Conservation (phyloP, 2,113 vertebrate species). For the Antennarius striatus region DNA sequence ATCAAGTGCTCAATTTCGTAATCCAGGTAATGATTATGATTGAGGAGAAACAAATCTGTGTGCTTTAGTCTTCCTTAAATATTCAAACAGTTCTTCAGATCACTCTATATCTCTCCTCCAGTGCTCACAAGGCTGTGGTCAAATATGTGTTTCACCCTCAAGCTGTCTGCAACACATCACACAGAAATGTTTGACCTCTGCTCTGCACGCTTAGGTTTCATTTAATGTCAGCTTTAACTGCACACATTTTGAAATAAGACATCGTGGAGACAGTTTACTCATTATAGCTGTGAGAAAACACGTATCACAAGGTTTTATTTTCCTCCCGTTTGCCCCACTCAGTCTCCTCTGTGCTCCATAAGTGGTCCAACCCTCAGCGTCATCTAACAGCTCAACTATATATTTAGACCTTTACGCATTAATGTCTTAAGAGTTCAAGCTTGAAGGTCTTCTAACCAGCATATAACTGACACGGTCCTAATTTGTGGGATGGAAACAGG, state of each 20-base stretch:
- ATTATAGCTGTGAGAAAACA: not conserved
- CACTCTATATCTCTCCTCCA: too few species aligned
- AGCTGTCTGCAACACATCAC: too few species aligned
- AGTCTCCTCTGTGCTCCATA: too few species aligned
- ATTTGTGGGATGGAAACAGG: slow-evolving; percentile 60
- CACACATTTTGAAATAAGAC: not conserved
- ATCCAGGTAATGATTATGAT: too few species aligned
- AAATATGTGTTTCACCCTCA: too few species aligned
- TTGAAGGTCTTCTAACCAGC: slow-evolving; percentile 33
- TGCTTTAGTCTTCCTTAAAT: too few species aligned
- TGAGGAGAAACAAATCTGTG: too few species aligned
- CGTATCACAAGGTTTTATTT: not conserved
- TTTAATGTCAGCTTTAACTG: slow-evolving; percentile 1
- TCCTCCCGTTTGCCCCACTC: not conserved
- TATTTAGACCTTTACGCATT: not conserved
- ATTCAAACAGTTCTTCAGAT: too few species aligned
- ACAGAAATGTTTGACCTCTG: not conserved
- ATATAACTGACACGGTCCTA: slow-evolving; percentile 36
- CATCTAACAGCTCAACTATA: not conserved
- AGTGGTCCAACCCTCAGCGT: not conserved
- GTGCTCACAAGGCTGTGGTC: too few species aligned
- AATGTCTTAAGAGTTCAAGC: slow-evolving; percentile 22
- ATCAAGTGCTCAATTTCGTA: too few species aligned
- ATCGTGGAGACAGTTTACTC: not conserved
- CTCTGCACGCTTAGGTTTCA: not conserved